These are phyloP conservation scores for Platypus cylindrus DNA, from an alignment of 2,888 invertebrate genomes.

Conservation along the genomic window DNA sequence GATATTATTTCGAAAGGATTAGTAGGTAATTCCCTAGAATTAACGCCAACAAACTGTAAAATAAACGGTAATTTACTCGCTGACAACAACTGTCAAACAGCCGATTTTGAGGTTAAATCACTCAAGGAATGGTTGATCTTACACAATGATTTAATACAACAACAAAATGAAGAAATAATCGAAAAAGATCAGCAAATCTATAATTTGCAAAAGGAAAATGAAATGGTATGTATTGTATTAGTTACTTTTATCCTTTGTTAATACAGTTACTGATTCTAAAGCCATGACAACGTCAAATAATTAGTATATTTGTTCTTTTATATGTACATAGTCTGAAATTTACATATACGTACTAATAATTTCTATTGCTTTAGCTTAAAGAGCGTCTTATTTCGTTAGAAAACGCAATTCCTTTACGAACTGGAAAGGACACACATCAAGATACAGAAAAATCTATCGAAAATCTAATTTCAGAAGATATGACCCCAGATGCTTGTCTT, in stretches of 20 bases:
- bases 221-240: constrained; percentile 50
- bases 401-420: constrained; percentile 38
- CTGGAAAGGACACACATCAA: constrained; percentile 12
- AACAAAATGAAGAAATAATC: constrained; percentile 73
- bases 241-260: neutral
- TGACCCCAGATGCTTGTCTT: constrained; percentile 31
- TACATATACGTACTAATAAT: constrained; percentile 1
- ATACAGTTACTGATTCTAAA: neutral
- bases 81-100: constrained; percentile 25
- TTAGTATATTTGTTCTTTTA: too few species aligned
- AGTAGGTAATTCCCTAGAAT: constrained; percentile 34
- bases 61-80: constrained; percentile 19
- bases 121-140: constrained; percentile 67
- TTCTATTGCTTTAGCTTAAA: constrained; percentile 26
- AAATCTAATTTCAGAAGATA: constrained; percentile 22
- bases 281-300: too few species aligned
- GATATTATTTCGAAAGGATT: constrained; percentile 9
- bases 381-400: constrained; percentile 54
- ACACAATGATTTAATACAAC: constrained; percentile 80
- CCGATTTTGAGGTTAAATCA: constrained; percentile 50
- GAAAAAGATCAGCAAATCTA: constrained; percentile 67
- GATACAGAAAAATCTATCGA: constrained; percentile 14
- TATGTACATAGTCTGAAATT: too few species aligned
- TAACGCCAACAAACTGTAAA: constrained; percentile 53
- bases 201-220: constrained; percentile 63